Percentiles rank a stretch among this genome's conserved stretches.
Evolutionary conservation across 2,888 invertebrate genomes (phyloP).

Genomic region (Nephrocerus scutellatus): DNA sequence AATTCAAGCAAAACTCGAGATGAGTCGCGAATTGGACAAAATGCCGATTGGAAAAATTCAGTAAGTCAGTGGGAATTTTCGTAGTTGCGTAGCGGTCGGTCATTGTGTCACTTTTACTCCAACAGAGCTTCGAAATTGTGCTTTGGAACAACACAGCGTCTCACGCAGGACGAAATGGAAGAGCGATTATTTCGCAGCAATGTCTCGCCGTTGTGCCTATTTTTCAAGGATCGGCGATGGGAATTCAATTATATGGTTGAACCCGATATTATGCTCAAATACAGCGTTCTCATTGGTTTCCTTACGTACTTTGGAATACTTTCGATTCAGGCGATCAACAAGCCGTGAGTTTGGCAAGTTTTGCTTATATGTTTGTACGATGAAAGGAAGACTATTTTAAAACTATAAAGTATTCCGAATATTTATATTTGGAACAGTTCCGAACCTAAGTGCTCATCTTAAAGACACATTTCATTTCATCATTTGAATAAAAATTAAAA

Average conservation of each 20-base stretch:
- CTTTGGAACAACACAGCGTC: slow-evolving; percentile 35
- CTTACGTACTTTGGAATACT: slow-evolving; percentile 55
- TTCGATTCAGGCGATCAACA: slow-evolving; percentile 56
- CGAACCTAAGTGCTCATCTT: not conserved
- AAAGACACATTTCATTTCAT: not conserved
- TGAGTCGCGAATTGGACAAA: slow-evolving; percentile 72
- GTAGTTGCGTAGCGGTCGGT: too few relatives aligned
- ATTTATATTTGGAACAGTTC: not conserved
- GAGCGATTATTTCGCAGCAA: slow-evolving; percentile 44
- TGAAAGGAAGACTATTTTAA: not conserved
- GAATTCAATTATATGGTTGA: slow-evolving; percentile 68
- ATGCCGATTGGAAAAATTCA: slow-evolving; percentile 77
- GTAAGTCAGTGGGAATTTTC: slow-evolving; percentile 54
- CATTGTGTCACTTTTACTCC: too few relatives aligned
- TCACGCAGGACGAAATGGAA: slow-evolving; percentile 44
- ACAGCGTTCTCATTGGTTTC: slow-evolving; percentile 60
- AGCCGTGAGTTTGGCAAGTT: slow-evolving; percentile 32
- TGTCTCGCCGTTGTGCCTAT: slow-evolving; percentile 53
- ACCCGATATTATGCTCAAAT: slow-evolving; percentile 79
- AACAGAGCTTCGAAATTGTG: slow-evolving; percentile 36
- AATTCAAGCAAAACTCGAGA: slow-evolving; percentile 56
- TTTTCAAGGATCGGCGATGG: slow-evolving; percentile 57
- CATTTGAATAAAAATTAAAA: slow-evolving; percentile 12
- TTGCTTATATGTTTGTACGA: not conserved
- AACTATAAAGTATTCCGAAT: not conserved